A percentile compares a stretch with the other conserved stretches of the same genome.
Conservation (phyloP, 53 echinoderm and acorn worm species). For the Luidia sarsii region DNA sequence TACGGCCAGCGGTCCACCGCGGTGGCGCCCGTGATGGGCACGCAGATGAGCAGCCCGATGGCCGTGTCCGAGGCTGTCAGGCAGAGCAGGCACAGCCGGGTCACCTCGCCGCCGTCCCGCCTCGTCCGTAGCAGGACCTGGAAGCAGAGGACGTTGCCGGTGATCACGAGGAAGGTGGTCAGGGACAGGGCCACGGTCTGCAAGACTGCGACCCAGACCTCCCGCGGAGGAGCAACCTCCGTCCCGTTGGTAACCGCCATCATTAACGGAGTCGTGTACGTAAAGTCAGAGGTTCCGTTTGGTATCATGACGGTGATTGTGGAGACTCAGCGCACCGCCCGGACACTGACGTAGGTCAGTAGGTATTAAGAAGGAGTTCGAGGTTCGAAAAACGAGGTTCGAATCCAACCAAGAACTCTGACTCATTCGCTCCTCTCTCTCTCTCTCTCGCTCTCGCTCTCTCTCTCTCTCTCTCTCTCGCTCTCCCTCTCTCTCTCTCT, state of each 20-base stretch:
- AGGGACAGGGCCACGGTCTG: slow-evolving; percentile 21
- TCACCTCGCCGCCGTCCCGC: slow-evolving; percentile 32
- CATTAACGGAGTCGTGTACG: background rate
- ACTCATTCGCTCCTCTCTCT: no score
- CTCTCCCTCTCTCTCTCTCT: no score
- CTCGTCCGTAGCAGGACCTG: background rate
- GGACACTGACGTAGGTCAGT: no score
- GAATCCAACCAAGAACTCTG: no score
- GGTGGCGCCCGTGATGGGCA: slow-evolving; percentile 45
- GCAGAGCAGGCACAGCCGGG: slow-evolving; percentile 38
- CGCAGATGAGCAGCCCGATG: slow-evolving; percentile 25
- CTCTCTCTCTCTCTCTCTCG: no score
- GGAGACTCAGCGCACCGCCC: no score
- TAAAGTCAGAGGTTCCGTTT: background rate
- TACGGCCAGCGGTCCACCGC: slow-evolving; percentile 51
- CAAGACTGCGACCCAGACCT: background rate
- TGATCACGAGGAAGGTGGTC: slow-evolving; percentile 35
- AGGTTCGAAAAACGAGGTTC: no score
- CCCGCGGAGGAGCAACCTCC: background rate
- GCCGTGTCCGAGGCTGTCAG: slow-evolving; percentile 41
- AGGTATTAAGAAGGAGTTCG: no score
- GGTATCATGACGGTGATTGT: no score
- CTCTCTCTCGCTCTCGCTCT: no score
- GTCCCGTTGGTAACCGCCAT: background rate
- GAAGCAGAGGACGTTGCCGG: slow-evolving; percentile 44